Base-by-base conservation (phyloP, 2,888 invertebrate species). In the Capitulum mitella region DNA sequence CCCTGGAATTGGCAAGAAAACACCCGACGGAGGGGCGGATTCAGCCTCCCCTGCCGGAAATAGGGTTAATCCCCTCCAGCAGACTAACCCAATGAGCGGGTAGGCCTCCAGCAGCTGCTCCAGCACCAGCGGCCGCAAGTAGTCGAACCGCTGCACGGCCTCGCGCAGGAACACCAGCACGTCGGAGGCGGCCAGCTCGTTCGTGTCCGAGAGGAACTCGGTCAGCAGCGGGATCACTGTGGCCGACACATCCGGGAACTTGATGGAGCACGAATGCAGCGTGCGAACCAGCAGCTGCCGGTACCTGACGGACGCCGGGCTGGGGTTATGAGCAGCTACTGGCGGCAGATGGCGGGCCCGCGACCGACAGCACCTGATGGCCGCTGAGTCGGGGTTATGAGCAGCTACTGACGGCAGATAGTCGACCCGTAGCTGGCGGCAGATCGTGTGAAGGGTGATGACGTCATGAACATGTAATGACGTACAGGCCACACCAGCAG, bases 111-210 rank as follows among this genome's bases (percentile, higher is more conserved):
- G 85, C 0, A 94, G 87, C 87, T 87, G 87, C 82, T 83, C 91
- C 81, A 97, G 92, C 82, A 99, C 94, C 0, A 93, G 88, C 0
- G 91, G 89, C 80, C 93, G 88, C 29, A 98, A 88, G 82, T 91
- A 88, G 78, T 80, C 79, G 79, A 82, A 82, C 51, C 80, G 79
- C 85, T 97, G 95, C 83, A 99, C 92, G n/a, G 98, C 98, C 86
- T 98, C 95, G 40, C 98, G 89, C 78, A 98, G 91, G 87, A 99
- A 98, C 79, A 96, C 90, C 81, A 99, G 88, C 26, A 99, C 98
- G 87, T 98, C 98, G 0, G 91, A 90, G 1, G 99, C 97, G 40
- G 97, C 98, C 79, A 92, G 87, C 86, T 95, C 94, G 85, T 93
- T 92, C 79, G 91, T 93, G 84, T 95, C 95, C 0, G 93, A 92